Evolutionary conservation across 2,797 vertebrate genomes (phyloP), one percentile per base, ranked within the genome.

Genomic region (Mareca penelope): DNA sequence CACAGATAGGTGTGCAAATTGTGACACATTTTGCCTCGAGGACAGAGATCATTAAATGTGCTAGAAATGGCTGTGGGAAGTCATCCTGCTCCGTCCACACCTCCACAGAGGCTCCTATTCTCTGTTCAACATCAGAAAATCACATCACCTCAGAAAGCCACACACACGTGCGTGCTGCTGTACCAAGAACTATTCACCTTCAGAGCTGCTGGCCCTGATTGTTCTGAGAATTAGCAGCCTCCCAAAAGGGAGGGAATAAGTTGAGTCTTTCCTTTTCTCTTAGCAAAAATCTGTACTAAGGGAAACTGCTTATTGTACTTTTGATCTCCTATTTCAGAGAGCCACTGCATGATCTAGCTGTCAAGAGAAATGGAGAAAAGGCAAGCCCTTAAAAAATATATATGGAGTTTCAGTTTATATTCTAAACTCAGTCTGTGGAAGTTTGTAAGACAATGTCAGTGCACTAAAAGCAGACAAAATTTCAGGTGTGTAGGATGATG

Each of bases 21-120:
- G 61, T 50, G 70, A 81, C 81, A 5, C n/a, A 65, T 24, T 31
- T 5, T 85, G 68, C 56, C 76, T 35, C 52, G 60, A 91, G 72
- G 85, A 93, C 52, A 85, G 56, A 82, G 44, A 82, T 89, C 31
- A 75, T n/a, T 60, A 78, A 73, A 15, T 6, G 37, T 68, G 26
- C 59, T 80, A 4, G 63, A 18, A 80, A 28, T 7, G 14, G 71
- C 55, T 29, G 61, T 9, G 72, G 42, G 29, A 63, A 80, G 71
- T 52, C 6, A 8, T 26, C 24, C 12, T 69, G 37, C 57, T 59
- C 44, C 80, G 46, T 7, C 46, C 11, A 10, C 4, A 22, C 26
- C 44, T 40, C 56, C 12, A 2, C 4, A 67, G 53, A 70, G 44
- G 16, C 15, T 93, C 24, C 76, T 56, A 1, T 14, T 50, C 75